phyloP scores from a whole-genome alignment of 2,888 invertebrate genomes.

The Drosophila putrida region DNA sequence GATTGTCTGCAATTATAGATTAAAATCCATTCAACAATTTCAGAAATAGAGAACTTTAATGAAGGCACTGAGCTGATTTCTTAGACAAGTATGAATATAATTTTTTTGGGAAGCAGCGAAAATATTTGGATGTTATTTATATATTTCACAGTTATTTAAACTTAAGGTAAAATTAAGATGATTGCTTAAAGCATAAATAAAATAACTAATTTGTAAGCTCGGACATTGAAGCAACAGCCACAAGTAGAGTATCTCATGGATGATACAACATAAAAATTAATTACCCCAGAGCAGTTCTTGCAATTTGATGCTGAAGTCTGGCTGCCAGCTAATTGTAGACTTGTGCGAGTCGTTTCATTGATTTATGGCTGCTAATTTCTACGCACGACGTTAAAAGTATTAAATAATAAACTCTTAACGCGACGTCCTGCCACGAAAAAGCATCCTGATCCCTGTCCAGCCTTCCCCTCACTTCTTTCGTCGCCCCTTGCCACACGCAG shows the following conservation, averaged over 20 bases:
- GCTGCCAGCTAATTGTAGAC: slow-evolving; percentile 70
- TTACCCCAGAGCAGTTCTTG: slow-evolving; percentile 54
- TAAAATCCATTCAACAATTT: no score
- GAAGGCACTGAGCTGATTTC: no score
- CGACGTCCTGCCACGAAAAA: slow-evolving; percentile 56
- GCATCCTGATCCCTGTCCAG: slow-evolving; percentile 42
- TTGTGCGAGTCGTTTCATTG: slow-evolving; percentile 77
- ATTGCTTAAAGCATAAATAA: background rate
- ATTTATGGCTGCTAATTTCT: slow-evolving; percentile 77
- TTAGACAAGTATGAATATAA: no score
- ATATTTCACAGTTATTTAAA: background rate
- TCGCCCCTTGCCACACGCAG: background rate
- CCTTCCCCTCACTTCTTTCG: background rate
- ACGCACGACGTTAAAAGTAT: slow-evolving; percentile 76
- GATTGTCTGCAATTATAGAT: no score
- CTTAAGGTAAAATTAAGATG: slow-evolving; percentile 1
- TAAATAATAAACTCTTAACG: slow-evolving; percentile 76
- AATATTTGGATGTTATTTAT: no score
- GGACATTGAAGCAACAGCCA: slow-evolving; percentile 27
- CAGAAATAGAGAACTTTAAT: no score
- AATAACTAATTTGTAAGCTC: slow-evolving; percentile 21
- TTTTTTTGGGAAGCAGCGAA: no score
- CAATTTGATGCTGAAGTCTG: slow-evolving; percentile 50
- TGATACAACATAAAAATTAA: slow-evolving; percentile 62
- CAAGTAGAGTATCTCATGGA: slow-evolving; percentile 20